Evolutionary conservation across 2,113 vertebrate genomes (phyloP), one percentile per base, ranked within the genome.

Genomic region (Tonatia bakeri): DNA sequence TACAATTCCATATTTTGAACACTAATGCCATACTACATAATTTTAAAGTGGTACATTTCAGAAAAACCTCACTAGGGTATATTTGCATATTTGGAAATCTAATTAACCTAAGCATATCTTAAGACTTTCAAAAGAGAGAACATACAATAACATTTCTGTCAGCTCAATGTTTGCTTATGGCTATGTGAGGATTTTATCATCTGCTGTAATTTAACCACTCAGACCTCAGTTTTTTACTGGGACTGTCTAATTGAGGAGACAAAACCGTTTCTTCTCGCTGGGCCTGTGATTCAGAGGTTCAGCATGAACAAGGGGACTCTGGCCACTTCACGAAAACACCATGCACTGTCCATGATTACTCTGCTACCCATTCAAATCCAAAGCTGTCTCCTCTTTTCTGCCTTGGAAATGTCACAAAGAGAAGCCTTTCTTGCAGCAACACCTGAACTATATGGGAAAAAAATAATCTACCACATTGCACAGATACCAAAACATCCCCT

Each of bases 81-180:
- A 97, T 97, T 96, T 98, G 96, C 91, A 97, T 97, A 97, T 96
- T 98, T 98, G 93, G 94, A 97, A 98, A 98, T 96, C 94, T 98
- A 97, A 97, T 98, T 97, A 98, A 96, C 91, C 86, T 73, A 97
- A 96, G 91, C 94, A 94, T 98, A 96, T 96, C 93, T 97, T 96
- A 94, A 96, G 76, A 79, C 93, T 95, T 96, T 95, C 82, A 96
- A 96, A 89, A 97, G 64, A 97, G 69, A 95, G 91, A 97, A 96
- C 85, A 90, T 67, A 97, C 87, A 97, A 95, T 96, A 96, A 97
- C 91, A 97, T 93, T 96, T 96, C 96, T 97, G 97, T 97, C 97
- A 98, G 97, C 69, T 97, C 89, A 96, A 95, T 91, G 81, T 94
- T 92, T 96, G 88, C 96, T 89, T 86, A 69, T 89, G 91, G 96